Conservation (phyloP, 2,888 invertebrate genomes). For the Patella ulyssiponensis region DNA sequence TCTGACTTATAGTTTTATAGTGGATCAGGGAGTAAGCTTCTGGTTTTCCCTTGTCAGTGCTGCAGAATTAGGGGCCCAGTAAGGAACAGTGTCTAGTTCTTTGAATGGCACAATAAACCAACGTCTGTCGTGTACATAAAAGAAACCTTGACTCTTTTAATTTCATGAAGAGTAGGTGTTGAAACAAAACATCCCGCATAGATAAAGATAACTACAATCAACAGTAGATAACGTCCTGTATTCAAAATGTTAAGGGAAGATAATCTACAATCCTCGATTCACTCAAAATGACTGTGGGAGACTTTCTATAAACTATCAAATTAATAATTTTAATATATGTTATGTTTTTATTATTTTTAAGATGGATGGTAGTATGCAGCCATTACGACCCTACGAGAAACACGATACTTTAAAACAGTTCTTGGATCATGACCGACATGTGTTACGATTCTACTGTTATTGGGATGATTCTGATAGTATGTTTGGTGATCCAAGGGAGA, state of each 20-base stretch:
- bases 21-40: no score
- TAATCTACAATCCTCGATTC: background rate
- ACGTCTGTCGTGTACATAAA: no score
- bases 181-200: no score
- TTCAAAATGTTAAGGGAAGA: background rate
- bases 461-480: constrained; percentile 89
- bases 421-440: constrained; percentile 83
- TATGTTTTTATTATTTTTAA: constrained; percentile 32
- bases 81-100: no score
- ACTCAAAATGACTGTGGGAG: background rate
- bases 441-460: constrained; percentile 85
- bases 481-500: constrained; percentile 83
- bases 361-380: constrained; percentile 72
- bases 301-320: background rate
- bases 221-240: background rate
- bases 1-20: no score
- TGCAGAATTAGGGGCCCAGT: no score
- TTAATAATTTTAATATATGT: background rate
- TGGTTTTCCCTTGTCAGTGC: no score
- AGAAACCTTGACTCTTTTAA: no score
- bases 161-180: no score
- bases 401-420: constrained; percentile 82
- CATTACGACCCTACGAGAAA: constrained; percentile 72
- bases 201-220: no score
- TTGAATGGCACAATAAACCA: no score